Evolutionary conservation across 2,113 vertebrate species (phyloP).

Genomic region (Lipotes vexillifer): DNA sequence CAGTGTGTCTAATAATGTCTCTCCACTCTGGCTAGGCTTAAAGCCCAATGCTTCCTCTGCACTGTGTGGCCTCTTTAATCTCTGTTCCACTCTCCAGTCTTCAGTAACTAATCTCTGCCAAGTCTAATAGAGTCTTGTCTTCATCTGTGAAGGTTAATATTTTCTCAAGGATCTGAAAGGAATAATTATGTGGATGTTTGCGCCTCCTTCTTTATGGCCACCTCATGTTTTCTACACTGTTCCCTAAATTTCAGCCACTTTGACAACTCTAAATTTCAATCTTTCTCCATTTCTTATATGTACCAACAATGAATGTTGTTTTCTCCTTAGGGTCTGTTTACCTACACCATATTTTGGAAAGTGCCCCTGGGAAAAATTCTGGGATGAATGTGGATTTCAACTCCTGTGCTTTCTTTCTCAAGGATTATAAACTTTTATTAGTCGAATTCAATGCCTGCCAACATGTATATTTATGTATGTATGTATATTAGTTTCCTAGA

Average conservation of each 20-base stretch:
- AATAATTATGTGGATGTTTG: background rate
- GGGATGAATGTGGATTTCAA: background rate
- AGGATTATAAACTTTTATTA: background rate
- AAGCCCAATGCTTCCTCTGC: background rate
- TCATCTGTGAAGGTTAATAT: background rate
- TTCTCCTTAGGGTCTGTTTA: background rate
- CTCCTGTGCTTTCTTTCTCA: background rate
- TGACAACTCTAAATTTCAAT: background rate
- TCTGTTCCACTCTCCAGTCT: background rate
- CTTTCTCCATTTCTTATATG: background rate
- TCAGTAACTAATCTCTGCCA: background rate
- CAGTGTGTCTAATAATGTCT: background rate
- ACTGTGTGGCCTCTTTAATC: background rate
- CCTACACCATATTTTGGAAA: background rate
- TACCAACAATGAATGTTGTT: background rate
- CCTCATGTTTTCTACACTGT: background rate
- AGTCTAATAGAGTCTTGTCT: background rate
- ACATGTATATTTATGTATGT: background rate
- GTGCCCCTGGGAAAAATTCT: background rate
- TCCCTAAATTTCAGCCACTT: background rate
- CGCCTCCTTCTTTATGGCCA: background rate
- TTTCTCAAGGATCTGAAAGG: background rate
- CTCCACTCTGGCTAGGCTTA: background rate
- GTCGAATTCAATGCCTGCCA: background rate
- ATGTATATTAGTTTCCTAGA: background rate